Evolutionary conservation across 2,113 vertebrate genomes (phyloP), one percentile per base, ranked within the genome.

Genomic region (Saiga tatarica): DNA sequence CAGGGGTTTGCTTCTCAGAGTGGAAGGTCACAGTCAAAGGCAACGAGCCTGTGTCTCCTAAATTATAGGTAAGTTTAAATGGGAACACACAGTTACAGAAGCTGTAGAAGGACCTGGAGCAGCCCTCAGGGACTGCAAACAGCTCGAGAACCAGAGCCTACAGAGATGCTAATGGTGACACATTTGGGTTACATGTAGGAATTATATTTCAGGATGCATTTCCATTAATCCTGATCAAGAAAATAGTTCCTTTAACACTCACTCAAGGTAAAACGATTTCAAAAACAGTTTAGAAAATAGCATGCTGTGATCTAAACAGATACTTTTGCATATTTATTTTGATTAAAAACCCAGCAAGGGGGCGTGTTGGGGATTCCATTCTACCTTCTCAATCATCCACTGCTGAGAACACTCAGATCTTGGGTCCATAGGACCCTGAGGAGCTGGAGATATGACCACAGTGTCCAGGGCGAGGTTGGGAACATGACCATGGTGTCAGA

Each of bases 21-120:
- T 13, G 36, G 28, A 26, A 55, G 52, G 30, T 57, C 36, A 53
- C 10, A 5, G 3, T 17, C 17, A 42, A 13, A 36, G 74, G 33
- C 7, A 17, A 6, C 0, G 0, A 57, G 13, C 4, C 50, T 1
- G 36, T 4, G 0, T 21, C 36, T 74, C n/a, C 55, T 45, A 30
- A 7, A 28, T 16, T 3, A 28, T 2, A 74, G 76, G 64, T 0
- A 3, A 2, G 14, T 50, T 36, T 28, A n/a, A 74, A 28, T 7
- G 1, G 33, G 15, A 79, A 16, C 28, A 19, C 1, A 9, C 1
- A 52, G n/a, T 36, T 9, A 30, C 12, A 45, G 19, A 33, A 30
- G 62, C 12, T 36, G 28, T 1, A n/a, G 36, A 47, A 42, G 19
- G 17, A 6, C 2, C 39, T n/a, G 5, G 59, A 25, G 13, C 60